Evolutionary conservation across 2,797 vertebrate species (phyloP), one percentile per base, ranked within the genome.

Genomic region (Peromyscus melanophrys): DNA sequence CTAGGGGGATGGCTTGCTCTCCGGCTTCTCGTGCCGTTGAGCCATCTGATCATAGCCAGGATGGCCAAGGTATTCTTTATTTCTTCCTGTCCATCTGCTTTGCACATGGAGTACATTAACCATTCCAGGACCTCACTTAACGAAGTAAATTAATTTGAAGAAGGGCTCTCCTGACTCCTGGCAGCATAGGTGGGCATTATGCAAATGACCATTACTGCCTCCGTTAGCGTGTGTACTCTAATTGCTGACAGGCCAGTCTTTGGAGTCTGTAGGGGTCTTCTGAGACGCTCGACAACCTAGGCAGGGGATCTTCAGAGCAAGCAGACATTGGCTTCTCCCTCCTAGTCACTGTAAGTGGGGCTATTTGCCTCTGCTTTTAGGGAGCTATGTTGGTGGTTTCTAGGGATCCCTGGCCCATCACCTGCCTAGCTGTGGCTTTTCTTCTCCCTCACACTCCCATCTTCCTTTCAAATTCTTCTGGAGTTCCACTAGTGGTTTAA

Each of bases 91-190:
- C 82, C 43, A 49, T 92, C 78, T 6, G 7, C 78, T 96, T 97
- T 96, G 76, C 14, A 43, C 43, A 52, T 61, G 89, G 94, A 97
- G 87, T 49, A 95, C 91, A 92, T 59, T 71, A 95, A 96, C 76
- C 0, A 4, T 94, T 96, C 83, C 43, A 87, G 96, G 98, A 96
- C 52, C 80, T 96, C 96, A 92, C 59, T 95, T 93, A 92, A 57
- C 16, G 80, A 97, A 91, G 96, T 80, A 95, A 95, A 98, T 85
- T 52, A 94, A 83, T 97, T 97, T 96, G 86, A 92, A 96, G 76
- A 84, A 96, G 1, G 0, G 3, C 97, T 81, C 40, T 97, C 67
- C 80, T 14, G 29, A 46, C 95, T 90, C 97, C 76, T 1, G 55
- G 49, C 46, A 0, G 0, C 89, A 34, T 0, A 2, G 63, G 27